Evolutionary conservation across 2,888 invertebrate species (phyloP), one percentile per base, ranked within the genome.

Genomic region (Boloria euphrosyne): DNA sequence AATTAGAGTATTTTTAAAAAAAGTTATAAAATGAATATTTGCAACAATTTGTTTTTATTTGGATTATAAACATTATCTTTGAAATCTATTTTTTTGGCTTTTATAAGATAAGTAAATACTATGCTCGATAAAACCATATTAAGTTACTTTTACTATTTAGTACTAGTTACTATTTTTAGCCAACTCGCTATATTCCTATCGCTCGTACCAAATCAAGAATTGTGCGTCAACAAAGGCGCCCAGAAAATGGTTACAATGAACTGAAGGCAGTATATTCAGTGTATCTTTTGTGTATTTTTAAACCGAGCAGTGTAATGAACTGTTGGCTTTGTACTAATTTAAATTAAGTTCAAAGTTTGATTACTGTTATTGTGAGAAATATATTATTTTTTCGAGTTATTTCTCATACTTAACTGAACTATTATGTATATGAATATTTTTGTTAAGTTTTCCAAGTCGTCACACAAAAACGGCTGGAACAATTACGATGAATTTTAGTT

Each of bases 231-330:
- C 69, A 69, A 73, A 69, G 59, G 67, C 67, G 53, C 50, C 62
- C 61, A 69, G 68, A 72, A 70, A 71, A 67, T 73, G 62, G 69
- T 68, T 68, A 69, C 72, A 72, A 72, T 71, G 65, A 71, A 69
- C 68, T 63, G 67, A 49, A 67, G 70, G 53, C 60, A 64, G 62
- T 66, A 59, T 64, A 68, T 66, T 52, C 64, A 69, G 65, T 73
- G 65, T 64, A 59, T 73, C 74, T 55, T 62, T 68, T 71, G 69
- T 69, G 51, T 68, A 58, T 67, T 62, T 71, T 70, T 68, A 51
- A 66, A 68, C 66, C 62, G 62, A 66, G 62, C 64, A 64, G 64
- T 57, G 58, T 66, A 71, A 68, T 68, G 66, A 68, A 71, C 69
- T 66, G 62, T 59, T 64, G 67, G 67, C 62, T 69, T 67, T 65